Percentiles rank a stretch among this genome's conserved stretches.
phyloP scores from a whole-genome alignment of 2,113 vertebrate species.

The Gavia stellata region DNA sequence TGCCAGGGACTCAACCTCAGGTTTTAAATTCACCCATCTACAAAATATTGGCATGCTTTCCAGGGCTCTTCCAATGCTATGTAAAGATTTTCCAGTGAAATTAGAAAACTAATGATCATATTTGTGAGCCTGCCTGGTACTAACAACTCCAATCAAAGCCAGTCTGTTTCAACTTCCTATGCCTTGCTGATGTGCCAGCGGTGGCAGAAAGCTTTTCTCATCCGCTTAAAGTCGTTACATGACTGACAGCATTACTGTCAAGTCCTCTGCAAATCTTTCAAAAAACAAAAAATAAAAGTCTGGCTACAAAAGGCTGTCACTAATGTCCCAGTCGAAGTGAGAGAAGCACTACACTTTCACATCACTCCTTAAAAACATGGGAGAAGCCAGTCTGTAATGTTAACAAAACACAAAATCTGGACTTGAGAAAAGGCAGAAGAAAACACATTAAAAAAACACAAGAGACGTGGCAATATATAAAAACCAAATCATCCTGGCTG shows the following conservation, averaged over 20 bases:
- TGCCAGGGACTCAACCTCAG: not conserved
- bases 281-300: not conserved
- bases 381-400: not conserved
- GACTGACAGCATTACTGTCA: not conserved
- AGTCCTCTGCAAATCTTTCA: not conserved
- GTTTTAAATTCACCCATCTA: not conserved
- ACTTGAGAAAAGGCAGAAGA: not conserved
- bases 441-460: not conserved
- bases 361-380: not conserved
- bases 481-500: not conserved
- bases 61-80: not conserved
- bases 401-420: not conserved
- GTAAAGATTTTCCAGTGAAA: conserved; percentile 30
- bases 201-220: not conserved
- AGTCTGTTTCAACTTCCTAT: conserved; percentile 29
- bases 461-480: not conserved
- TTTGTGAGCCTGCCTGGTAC: not conserved
- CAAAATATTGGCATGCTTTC: not conserved
- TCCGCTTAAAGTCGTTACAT: not conserved
- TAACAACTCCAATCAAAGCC: conserved; percentile 13
- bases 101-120: conserved; percentile 20
- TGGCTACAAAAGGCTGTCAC: not conserved
- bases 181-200: not conserved
- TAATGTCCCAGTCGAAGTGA: not conserved
- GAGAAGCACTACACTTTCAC: not conserved